Conservation (phyloP, 2,888 invertebrate genomes). For the Lycocerus yunnanus region DNA sequence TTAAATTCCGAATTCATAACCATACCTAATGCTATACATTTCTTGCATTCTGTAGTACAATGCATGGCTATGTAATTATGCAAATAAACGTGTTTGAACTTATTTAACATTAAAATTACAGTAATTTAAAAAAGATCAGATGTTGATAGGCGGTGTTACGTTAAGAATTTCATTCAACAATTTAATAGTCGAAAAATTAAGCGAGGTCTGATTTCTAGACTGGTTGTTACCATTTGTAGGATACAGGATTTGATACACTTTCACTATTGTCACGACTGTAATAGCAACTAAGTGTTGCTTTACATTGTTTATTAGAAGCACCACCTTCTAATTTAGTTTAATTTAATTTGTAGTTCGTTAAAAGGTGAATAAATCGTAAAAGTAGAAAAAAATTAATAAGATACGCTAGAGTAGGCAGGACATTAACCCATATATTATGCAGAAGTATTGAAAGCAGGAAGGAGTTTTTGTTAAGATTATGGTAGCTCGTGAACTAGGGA, state of each 20-base stretch:
- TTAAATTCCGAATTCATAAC: too few relatives aligned
- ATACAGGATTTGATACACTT: not conserved
- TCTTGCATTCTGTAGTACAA: not conserved
- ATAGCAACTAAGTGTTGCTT: not conserved
- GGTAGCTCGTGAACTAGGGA: not conserved
- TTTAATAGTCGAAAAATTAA: not conserved
- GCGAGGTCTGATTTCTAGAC: not conserved
- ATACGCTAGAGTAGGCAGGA: not conserved
- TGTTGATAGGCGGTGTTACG: not conserved
- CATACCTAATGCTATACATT: not conserved
- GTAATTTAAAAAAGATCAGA: not conserved
- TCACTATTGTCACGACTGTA: not conserved
- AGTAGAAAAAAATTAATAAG: not conserved
- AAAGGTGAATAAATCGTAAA: not conserved
- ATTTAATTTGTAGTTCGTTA: not conserved
- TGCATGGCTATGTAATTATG: not conserved
- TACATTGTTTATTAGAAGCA: not conserved
- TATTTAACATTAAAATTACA: not conserved
- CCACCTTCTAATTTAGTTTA: not conserved
- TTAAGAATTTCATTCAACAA: not conserved
- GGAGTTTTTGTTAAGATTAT: not conserved
- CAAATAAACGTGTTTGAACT: not conserved
- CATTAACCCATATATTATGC: not conserved
- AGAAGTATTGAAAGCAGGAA: not conserved
- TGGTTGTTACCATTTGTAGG: not conserved